Conservation (phyloP, 2,113 vertebrate genomes). For the Sminthopsis crassicaudata region DNA sequence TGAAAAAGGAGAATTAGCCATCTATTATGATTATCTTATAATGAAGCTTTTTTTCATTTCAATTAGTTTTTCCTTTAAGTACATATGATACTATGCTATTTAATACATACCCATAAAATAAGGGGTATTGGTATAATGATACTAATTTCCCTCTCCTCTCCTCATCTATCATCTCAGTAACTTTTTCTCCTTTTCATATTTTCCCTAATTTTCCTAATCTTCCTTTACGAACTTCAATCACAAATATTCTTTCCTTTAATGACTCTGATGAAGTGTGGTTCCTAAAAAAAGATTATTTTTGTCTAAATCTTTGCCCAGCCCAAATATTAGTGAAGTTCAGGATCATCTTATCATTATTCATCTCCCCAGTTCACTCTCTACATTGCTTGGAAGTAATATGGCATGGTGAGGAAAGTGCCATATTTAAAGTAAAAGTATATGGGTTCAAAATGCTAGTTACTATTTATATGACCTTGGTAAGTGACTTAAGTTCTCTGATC, state of each 20-base stretch:
- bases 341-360: background rate
- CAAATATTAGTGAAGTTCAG: background rate
- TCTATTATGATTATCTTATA: background rate
- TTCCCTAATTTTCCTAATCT: background rate
- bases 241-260: background rate
- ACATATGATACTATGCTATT: background rate
- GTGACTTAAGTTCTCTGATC: background rate
- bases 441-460: background rate
- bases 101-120: background rate
- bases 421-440: background rate
- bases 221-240: background rate
- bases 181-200: background rate
- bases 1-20: background rate
- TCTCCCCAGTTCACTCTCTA: background rate
- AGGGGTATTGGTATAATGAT: background rate
- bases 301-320: background rate
- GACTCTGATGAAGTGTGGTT: background rate
- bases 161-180: background rate
- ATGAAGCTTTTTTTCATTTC: background rate
- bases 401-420: background rate
- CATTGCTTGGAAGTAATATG: background rate
- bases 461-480: background rate
- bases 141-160: background rate
- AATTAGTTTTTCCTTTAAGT: background rate
- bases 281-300: background rate